Evolutionary conservation across 2,888 invertebrate genomes (phyloP).

Genomic region (Ophraella communa): DNA sequence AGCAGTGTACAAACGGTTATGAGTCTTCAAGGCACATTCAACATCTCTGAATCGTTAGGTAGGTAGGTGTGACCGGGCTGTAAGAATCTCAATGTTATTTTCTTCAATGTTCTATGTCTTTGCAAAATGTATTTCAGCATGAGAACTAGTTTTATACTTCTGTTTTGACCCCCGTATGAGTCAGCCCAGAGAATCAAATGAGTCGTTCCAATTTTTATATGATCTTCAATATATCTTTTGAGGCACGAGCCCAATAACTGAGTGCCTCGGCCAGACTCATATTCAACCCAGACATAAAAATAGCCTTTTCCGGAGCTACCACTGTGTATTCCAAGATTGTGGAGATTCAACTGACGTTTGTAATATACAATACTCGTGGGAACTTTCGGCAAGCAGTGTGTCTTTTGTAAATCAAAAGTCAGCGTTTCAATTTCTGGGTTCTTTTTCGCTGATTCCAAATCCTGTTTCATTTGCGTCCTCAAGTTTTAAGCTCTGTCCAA

Average conservation of each 20-base stretch:
- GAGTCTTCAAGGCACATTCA: conserved; percentile 10
- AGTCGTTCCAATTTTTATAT: not conserved
- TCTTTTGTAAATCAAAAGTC: conserved; percentile 9
- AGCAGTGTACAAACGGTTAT: conserved; percentile 6
- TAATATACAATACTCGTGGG: conserved; percentile 15
- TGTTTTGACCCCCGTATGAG: conserved; percentile 8
- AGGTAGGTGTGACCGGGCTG: conserved; percentile 17
- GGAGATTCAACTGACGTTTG: conserved; percentile 6
- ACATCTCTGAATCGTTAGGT: conserved; percentile 15
- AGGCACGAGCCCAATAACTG: conserved; percentile 10
- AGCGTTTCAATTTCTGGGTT: not conserved
- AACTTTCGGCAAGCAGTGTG: not conserved
- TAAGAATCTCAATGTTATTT: not conserved
- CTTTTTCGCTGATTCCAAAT: not conserved
- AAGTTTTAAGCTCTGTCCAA: not conserved
- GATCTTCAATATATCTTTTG: not conserved
- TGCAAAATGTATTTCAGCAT: conserved; percentile 21
- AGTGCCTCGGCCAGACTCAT: not conserved
- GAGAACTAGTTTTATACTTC: conserved; percentile 30
- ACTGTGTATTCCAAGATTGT: conserved; percentile 11
- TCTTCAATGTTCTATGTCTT: not conserved
- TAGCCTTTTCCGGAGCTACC: not conserved
- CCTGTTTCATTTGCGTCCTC: conserved; percentile 5
- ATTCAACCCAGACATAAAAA: conserved; percentile 13
- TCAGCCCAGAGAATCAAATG: conserved; percentile 3